phyloP scores from a whole-genome alignment of 1,140 invertebrate species.

The Drosophila ambigua region DNA sequence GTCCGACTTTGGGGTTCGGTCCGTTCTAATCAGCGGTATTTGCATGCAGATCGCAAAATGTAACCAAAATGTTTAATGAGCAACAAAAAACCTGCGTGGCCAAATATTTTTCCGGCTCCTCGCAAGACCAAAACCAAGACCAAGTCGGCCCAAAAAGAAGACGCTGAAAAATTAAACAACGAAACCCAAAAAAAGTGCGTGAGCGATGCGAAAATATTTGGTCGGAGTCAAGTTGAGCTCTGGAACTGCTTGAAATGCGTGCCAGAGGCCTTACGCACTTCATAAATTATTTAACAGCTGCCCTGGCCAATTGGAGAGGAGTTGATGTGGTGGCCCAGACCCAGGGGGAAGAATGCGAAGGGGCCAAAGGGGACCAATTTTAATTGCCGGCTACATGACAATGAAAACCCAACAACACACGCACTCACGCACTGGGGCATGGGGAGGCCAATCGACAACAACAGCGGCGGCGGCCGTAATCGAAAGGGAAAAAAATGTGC shows the following conservation, averaged over 20 bases:
- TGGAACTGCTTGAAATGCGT: constrained; percentile 71
- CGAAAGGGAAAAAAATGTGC: constrained; percentile 54
- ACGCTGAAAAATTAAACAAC: too few species aligned
- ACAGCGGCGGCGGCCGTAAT: too few species aligned
- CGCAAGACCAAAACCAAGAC: constrained; percentile 29
- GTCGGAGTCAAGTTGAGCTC: constrained; percentile 9
- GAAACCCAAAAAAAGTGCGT: constrained; percentile 59
- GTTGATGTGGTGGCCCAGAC: neutral
- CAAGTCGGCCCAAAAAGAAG: too few species aligned
- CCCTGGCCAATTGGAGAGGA: constrained; percentile 42
- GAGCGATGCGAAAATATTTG: constrained; percentile 60
- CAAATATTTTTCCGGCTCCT: constrained; percentile 70
- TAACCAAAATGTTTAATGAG: constrained; percentile 70
- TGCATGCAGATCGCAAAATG: constrained; percentile 70
- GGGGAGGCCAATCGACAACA: constrained; percentile 19
- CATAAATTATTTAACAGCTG: constrained; percentile 79
- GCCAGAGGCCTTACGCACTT: constrained; percentile 73
- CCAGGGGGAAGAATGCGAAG: constrained; percentile 15
- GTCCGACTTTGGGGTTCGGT: too few species aligned
- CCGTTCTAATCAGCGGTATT: constrained; percentile 63
- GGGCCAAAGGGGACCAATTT: constrained; percentile 63
- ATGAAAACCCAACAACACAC: constrained; percentile 43
- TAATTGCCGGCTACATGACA: constrained; percentile 75
- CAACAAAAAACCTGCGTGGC: constrained; percentile 58
- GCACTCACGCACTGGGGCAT: constrained; percentile 32